Evolutionary conservation across 1,140 invertebrate species (phyloP), one percentile per base, ranked within the genome.

Genomic region (Drosophila kikkawai): DNA sequence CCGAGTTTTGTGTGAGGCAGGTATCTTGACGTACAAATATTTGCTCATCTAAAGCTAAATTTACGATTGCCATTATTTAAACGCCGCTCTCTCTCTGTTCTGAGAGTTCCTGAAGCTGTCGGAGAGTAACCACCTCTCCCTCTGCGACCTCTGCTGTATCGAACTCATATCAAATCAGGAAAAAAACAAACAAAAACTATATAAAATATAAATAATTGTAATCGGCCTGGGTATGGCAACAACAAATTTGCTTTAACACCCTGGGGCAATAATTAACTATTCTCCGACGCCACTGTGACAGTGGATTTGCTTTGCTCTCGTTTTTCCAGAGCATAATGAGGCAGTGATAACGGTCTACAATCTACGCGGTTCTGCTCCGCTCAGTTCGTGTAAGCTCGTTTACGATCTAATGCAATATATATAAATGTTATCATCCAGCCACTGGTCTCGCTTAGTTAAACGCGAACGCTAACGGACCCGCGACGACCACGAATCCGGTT

Each of bases 391-490:
- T 26, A 37, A 45, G 50, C 61, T 68, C 60, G 55, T 66, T 57
- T 79, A 65, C 57, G 68, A 75, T 79, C 80, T 66, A 75, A 67
- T 74, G 66, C 17, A 55, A 45, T 60, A 67, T 65, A 61, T 86
- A 86, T 86, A 86, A 80, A 80, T 74, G 68, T 86, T 88, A 80
- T 83, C 83, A 80, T 55, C 47, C 57, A 17, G 51, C 61, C 57
- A 77, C 59, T 67, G 55, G 50, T 51, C 44, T 44, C 64, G 66
- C 51, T 87, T 80, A 87, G 83, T 87, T 77, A 48, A 66, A 45
- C 57, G 47, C 59, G 58, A 74, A 41, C 58, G 48, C 45, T 42
- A 58, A 70, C 34, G 57, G 68, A 44, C 11, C 39, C 36, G 12
- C 17, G 11, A 71, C 64, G 41, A 11, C 12, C 7, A 36, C 13